These are phyloP conservation scores for Hirundichthys speculiger DNA, from an alignment of 2,113 vertebrate genomes.

Conservation along the genomic window DNA sequence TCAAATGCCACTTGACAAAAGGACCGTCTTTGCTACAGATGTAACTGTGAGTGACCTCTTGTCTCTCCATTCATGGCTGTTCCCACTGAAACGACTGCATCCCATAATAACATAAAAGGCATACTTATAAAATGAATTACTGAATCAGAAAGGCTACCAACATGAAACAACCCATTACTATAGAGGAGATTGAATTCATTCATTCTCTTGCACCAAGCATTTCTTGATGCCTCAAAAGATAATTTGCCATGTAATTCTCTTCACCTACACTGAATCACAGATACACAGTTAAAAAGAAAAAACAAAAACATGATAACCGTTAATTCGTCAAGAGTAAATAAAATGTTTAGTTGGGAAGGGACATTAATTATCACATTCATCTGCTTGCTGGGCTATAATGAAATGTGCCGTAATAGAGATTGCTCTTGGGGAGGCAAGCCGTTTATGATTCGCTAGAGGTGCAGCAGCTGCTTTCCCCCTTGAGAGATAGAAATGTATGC, in stretches of 20 bases:
- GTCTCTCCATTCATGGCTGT: conserved; percentile 49
- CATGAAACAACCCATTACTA: conserved; percentile 77
- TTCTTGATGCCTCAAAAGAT: conserved; percentile 81
- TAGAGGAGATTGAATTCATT: conserved; percentile 82
- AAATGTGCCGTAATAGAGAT: conserved; percentile 88
- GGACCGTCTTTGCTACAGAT: conserved; percentile 27
- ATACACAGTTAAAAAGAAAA: conserved; percentile 60
- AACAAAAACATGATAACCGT: conserved; percentile 77
- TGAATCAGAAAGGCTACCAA: conserved; percentile 77
- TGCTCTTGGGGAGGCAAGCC: conserved; percentile 83
- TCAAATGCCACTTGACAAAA: conserved; percentile 28
- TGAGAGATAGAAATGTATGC: conserved; percentile 92
- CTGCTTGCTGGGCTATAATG: conserved; percentile 86
- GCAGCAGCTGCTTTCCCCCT: conserved; percentile 84
- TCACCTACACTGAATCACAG: conserved; percentile 73
- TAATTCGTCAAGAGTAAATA: conserved; percentile 90
- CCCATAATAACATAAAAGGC: conserved; percentile 68
- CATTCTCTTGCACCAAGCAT: conserved; percentile 80
- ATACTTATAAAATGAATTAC: conserved; percentile 77
- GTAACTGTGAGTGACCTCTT: conserved; percentile 47
- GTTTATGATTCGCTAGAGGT: conserved; percentile 92
- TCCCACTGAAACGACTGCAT: conserved; percentile 47
- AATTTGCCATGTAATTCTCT: conserved; percentile 85
- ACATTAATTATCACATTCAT: conserved; percentile 94
- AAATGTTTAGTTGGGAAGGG: conserved; percentile 88